Evolutionary conservation across 2,888 invertebrate species (phyloP), one percentile per base, ranked within the genome.

Genomic region (Noctua comes): DNA sequence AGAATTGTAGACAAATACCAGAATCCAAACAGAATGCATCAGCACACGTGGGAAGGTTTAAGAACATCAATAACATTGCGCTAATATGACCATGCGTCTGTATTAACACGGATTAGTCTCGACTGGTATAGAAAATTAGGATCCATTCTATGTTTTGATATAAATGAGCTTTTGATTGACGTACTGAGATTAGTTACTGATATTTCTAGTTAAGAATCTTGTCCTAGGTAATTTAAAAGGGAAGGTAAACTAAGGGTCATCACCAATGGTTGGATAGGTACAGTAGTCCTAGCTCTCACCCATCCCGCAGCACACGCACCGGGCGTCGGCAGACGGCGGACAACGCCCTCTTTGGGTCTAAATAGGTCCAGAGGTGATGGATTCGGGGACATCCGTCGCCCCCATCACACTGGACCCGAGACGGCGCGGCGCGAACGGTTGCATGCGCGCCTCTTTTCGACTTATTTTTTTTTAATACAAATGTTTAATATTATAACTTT

Each of bases 1-100:
- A 73, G 18, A 75, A 73, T 73, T 59, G n/a, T 18, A 80, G 31
- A 83, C 84, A 83, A 83, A 83, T 68, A 59, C 84, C 71, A 80
- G 83, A 83, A 77, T 83, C 62, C 31, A 64, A 62, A 51, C 72
- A 76, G 73, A 85, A 83, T 75, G 84, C 77, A 65, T 68, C 77
- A 75, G 74, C 31, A 75, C 79, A 76, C 72, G 86, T 86, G 86
- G 82, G 86, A 86, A 82, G 71, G 74, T 82, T 77, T 70, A 21
- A 40, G 62, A 76, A 43, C 84, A 79, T 86, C 86, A 77, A 82
- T 86, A 84, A 80, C 79, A 76, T 46, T 68, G 73, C 16, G 64
- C 6, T 82, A 72, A 54, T 27, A 76, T 82, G 74, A 66, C 84
- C 75, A 79, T 68, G 79, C 36, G 16, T 5, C 11, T 36, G 21